Conservation (phyloP, 2,113 vertebrate genomes). For the Australoheros scitulus region DNA sequence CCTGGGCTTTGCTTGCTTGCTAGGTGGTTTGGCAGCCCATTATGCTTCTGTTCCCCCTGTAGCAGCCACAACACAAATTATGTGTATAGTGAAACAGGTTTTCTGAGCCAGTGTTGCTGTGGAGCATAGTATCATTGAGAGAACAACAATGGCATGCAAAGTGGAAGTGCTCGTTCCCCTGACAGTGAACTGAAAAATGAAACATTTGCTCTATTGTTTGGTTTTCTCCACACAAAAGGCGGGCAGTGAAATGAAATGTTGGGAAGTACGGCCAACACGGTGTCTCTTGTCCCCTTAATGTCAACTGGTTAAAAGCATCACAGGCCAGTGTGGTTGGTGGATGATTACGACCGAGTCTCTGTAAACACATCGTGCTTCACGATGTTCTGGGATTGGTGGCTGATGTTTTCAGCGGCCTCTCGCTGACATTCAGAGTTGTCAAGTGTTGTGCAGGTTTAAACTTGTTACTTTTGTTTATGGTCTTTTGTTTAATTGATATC, state of each 20-base stretch:
- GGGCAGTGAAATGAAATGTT: background rate
- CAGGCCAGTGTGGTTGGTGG: background rate
- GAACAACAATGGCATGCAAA: constrained; percentile 51
- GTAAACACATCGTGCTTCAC: background rate
- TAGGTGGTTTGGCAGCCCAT: constrained; percentile 36
- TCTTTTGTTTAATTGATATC: background rate
- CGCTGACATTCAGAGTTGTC: background rate
- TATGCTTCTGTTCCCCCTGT: constrained; percentile 9
- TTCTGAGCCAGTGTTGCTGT: constrained; percentile 37
- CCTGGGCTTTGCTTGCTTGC: constrained; percentile 13
- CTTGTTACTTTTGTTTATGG: background rate
- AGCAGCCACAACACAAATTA: constrained; percentile 41
- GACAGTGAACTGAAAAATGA: constrained; percentile 43
- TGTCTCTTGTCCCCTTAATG: constrained; percentile 13
- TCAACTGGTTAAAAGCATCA: background rate
- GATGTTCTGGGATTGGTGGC: background rate
- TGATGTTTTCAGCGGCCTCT: background rate
- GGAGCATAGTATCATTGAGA: constrained; percentile 43
- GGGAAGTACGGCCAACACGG: background rate
- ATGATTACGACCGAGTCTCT: background rate
- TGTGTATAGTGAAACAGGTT: constrained; percentile 29
- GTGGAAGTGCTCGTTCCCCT: constrained; percentile 39
- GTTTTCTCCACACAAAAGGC: constrained; percentile 7
- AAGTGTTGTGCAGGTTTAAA: background rate
- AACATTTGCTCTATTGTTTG: constrained; percentile 51